Evolutionary conservation across 2,888 invertebrate genomes (phyloP).

Genomic region (Lypha dubia): DNA sequence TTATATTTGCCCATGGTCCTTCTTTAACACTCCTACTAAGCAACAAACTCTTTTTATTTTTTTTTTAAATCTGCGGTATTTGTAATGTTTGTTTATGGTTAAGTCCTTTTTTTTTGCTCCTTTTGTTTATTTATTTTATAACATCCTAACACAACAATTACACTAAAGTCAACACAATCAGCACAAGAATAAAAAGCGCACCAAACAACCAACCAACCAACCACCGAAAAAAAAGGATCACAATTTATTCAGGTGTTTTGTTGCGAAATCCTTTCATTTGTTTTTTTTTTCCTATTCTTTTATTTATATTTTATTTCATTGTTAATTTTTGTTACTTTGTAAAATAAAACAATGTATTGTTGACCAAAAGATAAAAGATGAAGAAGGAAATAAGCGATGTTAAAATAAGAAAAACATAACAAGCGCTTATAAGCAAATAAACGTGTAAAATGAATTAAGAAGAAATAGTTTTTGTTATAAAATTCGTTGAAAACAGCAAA

Average conservation of each 20-base stretch:
- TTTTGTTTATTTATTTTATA: background rate
- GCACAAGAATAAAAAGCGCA: conserved; percentile 17
- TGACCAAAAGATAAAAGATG: background rate
- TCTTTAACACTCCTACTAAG: background rate
- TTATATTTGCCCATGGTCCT: background rate
- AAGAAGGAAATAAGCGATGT: background rate
- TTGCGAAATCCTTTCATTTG: conserved; percentile 42
- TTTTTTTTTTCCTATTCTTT: background rate
- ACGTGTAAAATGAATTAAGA: background rate
- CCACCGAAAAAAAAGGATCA: background rate
- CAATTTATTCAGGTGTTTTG: conserved; percentile 49
- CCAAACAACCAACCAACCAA: no score
- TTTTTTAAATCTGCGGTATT: background rate
- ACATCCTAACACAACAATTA: conserved; percentile 24
- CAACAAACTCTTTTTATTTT: background rate
- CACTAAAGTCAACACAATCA: conserved; percentile 40
- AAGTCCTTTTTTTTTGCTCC: background rate
- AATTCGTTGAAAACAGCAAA: background rate
- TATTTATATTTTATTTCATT: background rate
- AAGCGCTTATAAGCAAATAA: background rate
- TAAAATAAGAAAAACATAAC: background rate
- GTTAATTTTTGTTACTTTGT: conserved; percentile 30
- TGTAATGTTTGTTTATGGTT: background rate
- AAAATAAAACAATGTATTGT: conserved; percentile 22
- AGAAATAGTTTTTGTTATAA: background rate